A percentile compares a stretch with the other conserved stretches of the same genome.
Evolutionary conservation across 2,888 invertebrate species (phyloP).

Genomic region (Augiades crinisus): DNA sequence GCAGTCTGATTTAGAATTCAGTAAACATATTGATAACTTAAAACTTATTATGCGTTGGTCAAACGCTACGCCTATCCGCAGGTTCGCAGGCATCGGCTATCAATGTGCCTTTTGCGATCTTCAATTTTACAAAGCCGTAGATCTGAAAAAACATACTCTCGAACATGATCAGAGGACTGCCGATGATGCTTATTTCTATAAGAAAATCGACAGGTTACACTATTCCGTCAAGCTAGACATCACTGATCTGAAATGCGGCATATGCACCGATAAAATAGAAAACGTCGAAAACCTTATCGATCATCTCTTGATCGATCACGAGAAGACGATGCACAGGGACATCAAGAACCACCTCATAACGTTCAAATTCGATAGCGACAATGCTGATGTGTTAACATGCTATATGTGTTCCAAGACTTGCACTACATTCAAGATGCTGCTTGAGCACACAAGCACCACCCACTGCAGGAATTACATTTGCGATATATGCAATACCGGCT

Average conservation of each 20-base stretch:
- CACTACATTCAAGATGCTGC: conserved; percentile 44
- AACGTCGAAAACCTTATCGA: conserved; percentile 25
- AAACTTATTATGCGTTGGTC: not conserved
- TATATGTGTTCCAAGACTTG: conserved; percentile 39
- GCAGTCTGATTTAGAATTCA: not conserved
- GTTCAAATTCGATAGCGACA: conserved; percentile 38
- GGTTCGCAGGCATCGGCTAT: conserved; percentile 30
- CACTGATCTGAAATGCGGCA: conserved; percentile 34
- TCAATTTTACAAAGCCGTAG: conserved; percentile 36
- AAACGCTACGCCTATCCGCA: conserved; percentile 19
- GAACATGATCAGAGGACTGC: conserved; percentile 33
- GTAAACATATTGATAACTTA: not conserved
- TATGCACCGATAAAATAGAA: conserved; percentile 15
- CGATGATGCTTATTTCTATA: conserved; percentile 37
- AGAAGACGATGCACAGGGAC: conserved; percentile 33
- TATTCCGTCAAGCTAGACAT: conserved; percentile 45
- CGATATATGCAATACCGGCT: conserved; percentile 54
- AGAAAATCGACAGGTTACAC: conserved; percentile 41
- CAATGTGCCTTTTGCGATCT: conserved; percentile 43
- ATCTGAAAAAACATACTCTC: conserved; percentile 44
- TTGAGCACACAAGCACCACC: conserved; percentile 56
- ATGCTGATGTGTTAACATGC: conserved; percentile 28
- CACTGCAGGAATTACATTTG: conserved; percentile 61
- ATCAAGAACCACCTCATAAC: conserved; percentile 44
- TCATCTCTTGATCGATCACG: conserved; percentile 28